Base-by-base conservation (phyloP, 2,797 vertebrate genomes). In the Sebastes oblongus region DNA sequence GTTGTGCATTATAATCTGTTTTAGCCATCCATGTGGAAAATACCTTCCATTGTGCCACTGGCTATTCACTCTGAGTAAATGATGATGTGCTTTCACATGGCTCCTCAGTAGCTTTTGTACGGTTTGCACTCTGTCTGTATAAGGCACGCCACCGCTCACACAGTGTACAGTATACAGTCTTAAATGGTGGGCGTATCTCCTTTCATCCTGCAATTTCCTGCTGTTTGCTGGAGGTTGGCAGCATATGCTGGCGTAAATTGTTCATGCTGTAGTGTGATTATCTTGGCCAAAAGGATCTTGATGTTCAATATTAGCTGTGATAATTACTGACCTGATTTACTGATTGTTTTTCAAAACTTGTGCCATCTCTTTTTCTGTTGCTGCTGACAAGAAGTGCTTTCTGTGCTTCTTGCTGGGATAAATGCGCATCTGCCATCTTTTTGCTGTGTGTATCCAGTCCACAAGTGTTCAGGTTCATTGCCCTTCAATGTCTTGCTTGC, bases 1-100 rank as follows among this genome's bases (percentile, higher is more conserved):
- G 73, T 20, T 75, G 56, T 54, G 64, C 50, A 60, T 70, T 55
- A 64, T 65, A 59, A 64, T 79, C 50, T 65, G 18, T 72, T 76
- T 32, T 32, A 39, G 9, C 39, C 30, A 18, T 60, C 34, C 75
- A 36, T 32, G 72, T 76, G 54, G 73, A 75, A 81, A 77, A 80
- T 78, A 55, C 34, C 30, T 56, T 24, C 8, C 25, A 27, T 68
- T 75, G 34, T 77, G 27, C 62, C 60, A 72, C 24, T 52, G 73
- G 54, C 67, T 59, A 24, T 75, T 75, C 13, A 58, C 64, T 78
- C 36, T 54, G 5, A 70, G 32, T 50, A 32, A 59, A 29, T 42
- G 46, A 66, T 56, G 24, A 46, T 27, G 42, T 56, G 30, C 46
- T 66, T 52, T 71, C 25, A 42, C 30, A 29, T n/a, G 2, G 29